Conservation (phyloP, 2,888 invertebrate species). For the Lasioglossum pauxillum region DNA sequence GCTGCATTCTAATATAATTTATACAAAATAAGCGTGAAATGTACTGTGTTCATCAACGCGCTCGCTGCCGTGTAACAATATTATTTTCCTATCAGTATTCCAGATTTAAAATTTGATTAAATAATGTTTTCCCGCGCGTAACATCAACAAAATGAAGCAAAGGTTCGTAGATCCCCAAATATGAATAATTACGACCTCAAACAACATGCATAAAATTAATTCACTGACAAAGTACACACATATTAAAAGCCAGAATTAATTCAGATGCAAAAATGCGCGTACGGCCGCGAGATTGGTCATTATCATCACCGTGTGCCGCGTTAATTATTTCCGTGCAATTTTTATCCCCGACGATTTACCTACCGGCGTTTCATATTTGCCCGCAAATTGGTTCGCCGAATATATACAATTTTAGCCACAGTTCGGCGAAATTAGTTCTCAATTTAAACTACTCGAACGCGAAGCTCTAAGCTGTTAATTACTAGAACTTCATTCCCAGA, state of each 20-base stretch:
- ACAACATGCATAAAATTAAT: neutral
- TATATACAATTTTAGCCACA: neutral
- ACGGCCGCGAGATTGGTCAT: neutral
- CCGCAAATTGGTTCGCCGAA: neutral
- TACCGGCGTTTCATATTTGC: neutral
- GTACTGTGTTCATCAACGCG: neutral
- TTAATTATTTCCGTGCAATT: neutral
- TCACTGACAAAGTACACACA: neutral
- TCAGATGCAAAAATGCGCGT: neutral
- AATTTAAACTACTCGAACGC: neutral
- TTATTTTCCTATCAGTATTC: neutral
- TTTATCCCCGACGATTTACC: neutral
- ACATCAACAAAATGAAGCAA: neutral
- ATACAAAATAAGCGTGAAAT: neutral
- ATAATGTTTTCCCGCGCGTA: neutral
- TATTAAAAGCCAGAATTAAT: neutral
- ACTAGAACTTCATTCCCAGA: constrained; percentile 19
- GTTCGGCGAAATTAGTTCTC: constrained; percentile 21
- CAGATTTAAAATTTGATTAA: neutral
- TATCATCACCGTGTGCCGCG: neutral
- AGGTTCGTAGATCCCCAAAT: neutral
- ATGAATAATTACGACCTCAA: neutral
- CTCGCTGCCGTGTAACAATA: neutral
- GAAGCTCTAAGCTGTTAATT: constrained; percentile 27
- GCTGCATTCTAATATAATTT: neutral